Evolutionary conservation across 2,113 vertebrate genomes (phyloP).

Genomic region (Rattus rattus): DNA sequence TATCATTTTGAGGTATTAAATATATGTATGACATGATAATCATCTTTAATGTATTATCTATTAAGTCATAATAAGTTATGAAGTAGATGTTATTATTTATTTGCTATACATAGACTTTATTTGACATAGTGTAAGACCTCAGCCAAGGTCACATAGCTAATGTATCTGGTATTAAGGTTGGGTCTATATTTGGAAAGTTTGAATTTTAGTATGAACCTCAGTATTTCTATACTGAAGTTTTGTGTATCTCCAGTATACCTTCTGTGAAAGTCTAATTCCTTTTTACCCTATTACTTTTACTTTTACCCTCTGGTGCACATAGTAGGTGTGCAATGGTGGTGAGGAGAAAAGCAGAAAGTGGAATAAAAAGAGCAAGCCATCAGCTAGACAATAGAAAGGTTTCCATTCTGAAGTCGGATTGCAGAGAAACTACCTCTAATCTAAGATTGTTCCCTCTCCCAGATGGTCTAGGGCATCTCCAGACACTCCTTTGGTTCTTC

Average conservation of each 20-base stretch:
- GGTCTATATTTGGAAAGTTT: not conserved
- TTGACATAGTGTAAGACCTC: not conserved
- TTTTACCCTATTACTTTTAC: not conserved
- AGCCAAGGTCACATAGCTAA: not conserved
- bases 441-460: not conserved
- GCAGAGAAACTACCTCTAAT: not conserved
- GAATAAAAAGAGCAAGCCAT: not conserved
- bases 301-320: not conserved
- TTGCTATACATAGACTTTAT: conserved; percentile 6
- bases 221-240: not conserved
- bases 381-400: not conserved
- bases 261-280: not conserved
- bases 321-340: not conserved
- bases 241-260: not conserved
- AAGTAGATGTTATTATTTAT: not conserved
- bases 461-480: not conserved
- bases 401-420: not conserved
- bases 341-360: not conserved
- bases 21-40: not conserved
- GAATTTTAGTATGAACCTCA: not conserved
- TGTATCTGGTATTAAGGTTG: not conserved
- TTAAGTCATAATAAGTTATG: not conserved
- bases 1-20: not conserved
- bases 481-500: not conserved
- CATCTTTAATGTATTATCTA: not conserved